A percentile compares a stretch with the other conserved stretches of the same genome.
phyloP scores from a whole-genome alignment of 2,113 vertebrate genomes.

The Brachypodius melanocephalos region DNA sequence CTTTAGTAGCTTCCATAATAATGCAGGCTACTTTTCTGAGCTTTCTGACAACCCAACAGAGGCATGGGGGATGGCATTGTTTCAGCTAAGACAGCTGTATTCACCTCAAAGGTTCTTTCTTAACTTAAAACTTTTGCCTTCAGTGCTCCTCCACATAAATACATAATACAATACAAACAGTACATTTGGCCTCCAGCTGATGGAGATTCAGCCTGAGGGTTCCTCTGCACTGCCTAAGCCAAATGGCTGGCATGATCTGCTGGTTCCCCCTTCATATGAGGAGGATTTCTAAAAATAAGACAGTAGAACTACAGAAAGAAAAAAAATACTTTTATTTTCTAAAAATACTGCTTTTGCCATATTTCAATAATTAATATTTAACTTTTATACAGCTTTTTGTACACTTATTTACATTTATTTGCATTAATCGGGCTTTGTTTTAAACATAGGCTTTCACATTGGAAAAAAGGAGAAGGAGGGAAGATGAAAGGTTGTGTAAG shows the following conservation, averaged over 20 bases:
- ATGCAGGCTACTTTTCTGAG: background rate
- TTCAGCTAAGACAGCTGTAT: background rate
- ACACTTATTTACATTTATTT: conserved; percentile 67
- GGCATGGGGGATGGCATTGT: background rate
- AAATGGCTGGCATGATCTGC: background rate
- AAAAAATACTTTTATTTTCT: conserved; percentile 28
- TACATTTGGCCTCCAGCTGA: accelerated
- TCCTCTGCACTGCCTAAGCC: background rate
- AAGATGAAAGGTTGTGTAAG: background rate
- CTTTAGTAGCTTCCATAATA: background rate
- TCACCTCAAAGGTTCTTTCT: background rate
- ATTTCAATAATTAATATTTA: conserved; percentile 19
- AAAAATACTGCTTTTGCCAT: conserved; percentile 27
- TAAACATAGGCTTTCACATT: conserved; percentile 21
- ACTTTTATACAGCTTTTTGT: conserved; percentile 45
- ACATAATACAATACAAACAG: background rate
- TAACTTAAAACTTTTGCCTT: background rate
- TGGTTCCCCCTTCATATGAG: background rate
- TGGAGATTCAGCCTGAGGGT: background rate
- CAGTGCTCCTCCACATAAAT: background rate
- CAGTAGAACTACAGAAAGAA: conserved; percentile 40
- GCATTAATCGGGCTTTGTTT: background rate
- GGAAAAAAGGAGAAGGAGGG: background rate
- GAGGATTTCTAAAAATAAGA: background rate
- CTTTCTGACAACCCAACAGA: background rate